Percentiles rank a stretch among this genome's conserved stretches.
phyloP scores from a whole-genome alignment of 2,113 vertebrate species.

The Equus przewalskii region DNA sequence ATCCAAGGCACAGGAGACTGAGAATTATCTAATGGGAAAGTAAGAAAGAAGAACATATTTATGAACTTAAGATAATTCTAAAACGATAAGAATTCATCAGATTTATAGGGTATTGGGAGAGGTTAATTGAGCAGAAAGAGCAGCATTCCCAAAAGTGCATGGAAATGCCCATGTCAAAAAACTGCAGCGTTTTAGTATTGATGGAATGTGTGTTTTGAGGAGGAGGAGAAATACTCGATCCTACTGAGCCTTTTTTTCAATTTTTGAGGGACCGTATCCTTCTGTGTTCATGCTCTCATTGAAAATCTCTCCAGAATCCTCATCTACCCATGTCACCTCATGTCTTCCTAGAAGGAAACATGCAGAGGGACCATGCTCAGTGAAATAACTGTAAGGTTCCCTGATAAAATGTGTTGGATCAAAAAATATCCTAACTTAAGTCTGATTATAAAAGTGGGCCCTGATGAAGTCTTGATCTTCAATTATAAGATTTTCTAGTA shows the following conservation, averaged over 20 bases:
- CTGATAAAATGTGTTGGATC: too few relatives aligned
- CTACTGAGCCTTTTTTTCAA: neutral
- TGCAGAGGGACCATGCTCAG: too few relatives aligned
- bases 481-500: too few relatives aligned
- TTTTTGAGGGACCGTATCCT: neutral
- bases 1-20: neutral
- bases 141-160: neutral
- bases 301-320: too few relatives aligned
- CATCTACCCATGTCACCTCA: too few relatives aligned
- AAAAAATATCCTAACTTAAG: too few relatives aligned
- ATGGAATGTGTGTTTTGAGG: neutral
- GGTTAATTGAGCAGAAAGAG: neutral
- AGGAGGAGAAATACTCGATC: neutral
- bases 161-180: neutral
- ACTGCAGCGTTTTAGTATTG: neutral
- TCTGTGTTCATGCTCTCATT: too few relatives aligned
- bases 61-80: neutral
- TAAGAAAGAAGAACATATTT: neutral
- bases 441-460: too few relatives aligned
- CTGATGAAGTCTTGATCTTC: too few relatives aligned
- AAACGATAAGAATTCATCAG: neutral
- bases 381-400: too few relatives aligned
- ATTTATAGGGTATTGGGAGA: neutral
- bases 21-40: neutral
- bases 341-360: too few relatives aligned